Evolutionary conservation across 2,797 vertebrate species (phyloP).

Genomic region (Manis javanica): DNA sequence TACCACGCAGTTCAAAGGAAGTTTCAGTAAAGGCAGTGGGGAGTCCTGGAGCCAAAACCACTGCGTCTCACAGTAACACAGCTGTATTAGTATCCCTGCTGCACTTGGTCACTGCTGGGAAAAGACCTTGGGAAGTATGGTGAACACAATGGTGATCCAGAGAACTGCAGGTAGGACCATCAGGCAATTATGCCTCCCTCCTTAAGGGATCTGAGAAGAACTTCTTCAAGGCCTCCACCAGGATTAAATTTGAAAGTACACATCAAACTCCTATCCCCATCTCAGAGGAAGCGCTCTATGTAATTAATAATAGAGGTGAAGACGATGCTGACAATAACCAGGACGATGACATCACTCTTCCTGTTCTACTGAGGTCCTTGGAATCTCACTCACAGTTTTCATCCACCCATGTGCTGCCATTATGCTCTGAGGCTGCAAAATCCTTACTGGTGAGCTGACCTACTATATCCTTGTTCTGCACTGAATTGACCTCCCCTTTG

Average conservation of each 20-base stretch:
- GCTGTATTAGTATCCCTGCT: fast-evolving
- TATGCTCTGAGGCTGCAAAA: neutral
- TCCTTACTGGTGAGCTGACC: neutral
- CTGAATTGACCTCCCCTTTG: neutral
- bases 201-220: neutral
- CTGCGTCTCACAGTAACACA: neutral
- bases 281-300: neutral
- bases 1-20: neutral
- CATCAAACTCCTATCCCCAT: neutral
- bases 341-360: neutral
- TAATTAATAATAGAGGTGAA: neutral
- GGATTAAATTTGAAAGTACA: neutral
- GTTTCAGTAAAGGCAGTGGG: neutral
- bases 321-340: neutral
- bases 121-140: neutral
- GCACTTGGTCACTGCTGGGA: neutral
- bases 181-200: neutral
- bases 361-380: neutral
- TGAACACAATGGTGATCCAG: neutral
- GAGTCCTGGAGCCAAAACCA: neutral
- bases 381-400: neutral
- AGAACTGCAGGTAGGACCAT: neutral
- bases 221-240: neutral
- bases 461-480: neutral
- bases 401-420: neutral